Conservation (phyloP, 2,888 invertebrate species). For the Torymus auratus region DNA sequence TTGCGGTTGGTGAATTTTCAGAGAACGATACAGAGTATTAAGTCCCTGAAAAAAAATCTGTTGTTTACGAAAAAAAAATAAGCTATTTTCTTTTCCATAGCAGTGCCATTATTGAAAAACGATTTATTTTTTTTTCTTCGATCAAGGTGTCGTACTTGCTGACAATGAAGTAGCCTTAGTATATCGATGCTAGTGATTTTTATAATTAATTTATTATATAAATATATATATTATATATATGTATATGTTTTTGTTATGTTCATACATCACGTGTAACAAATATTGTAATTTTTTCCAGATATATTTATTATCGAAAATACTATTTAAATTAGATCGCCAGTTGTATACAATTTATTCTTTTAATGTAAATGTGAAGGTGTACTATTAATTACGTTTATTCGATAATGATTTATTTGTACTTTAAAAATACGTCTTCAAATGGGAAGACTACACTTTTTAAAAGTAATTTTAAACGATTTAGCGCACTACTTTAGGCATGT, state of each 20-base stretch:
- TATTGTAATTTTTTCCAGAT: conserved; percentile 57
- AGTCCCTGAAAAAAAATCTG: conserved; percentile 43
- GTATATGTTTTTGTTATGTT: conserved; percentile 60
- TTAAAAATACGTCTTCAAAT: conserved; percentile 51
- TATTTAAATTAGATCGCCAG: conserved; percentile 56
- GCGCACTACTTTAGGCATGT: conserved; percentile 53
- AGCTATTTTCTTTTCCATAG: conserved; percentile 54
- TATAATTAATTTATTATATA: conserved; percentile 60
- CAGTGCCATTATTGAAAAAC: conserved; percentile 58
- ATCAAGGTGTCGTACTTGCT: conserved; percentile 57
- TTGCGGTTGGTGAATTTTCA: conserved; percentile 52
- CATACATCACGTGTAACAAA: conserved; percentile 59
- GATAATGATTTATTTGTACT: conserved; percentile 55
- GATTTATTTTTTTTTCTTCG: conserved; percentile 49
- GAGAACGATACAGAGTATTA: conserved; percentile 51
- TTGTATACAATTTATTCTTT: conserved; percentile 60
- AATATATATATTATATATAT: conserved; percentile 57
- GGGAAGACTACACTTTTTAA: conserved; percentile 52
- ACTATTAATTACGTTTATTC: conserved; percentile 55
- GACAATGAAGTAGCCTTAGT: conserved; percentile 59
- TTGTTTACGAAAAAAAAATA: conserved; percentile 41
- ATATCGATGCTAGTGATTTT: conserved; percentile 60
- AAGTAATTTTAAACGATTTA: conserved; percentile 56
- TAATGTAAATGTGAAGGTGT: conserved; percentile 58
- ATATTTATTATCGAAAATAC: conserved; percentile 57